Evolutionary conservation across 2,113 vertebrate species (phyloP), one percentile per base, ranked within the genome.

Genomic region (Malurus cyaneus): DNA sequence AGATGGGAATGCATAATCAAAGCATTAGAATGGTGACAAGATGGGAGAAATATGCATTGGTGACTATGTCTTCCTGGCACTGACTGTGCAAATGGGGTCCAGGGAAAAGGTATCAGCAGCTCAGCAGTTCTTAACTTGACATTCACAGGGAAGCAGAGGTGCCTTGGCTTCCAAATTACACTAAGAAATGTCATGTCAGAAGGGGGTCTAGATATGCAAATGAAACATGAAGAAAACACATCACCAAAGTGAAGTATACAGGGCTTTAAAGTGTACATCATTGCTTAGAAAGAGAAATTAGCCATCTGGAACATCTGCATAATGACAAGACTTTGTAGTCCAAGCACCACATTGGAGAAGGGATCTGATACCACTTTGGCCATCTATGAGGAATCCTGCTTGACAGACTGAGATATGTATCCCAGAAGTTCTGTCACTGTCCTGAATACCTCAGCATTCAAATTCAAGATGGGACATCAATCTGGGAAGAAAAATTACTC

Each of bases 191-290:
- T 34, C 24, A 57, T 14, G 23, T 61, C 24, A 41, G 8, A 53
- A 50, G 12, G 5, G 1, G 23, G 9, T 69, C 47, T 44, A 36
- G 16, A 13, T 44, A 31, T 34, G 18, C 14, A 66, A 88, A 88
- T 71, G 11, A 66, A 12, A 70, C 13, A 14, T 14, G 13, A 66
- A 42, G 46, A 65, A 70, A 70, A 26, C 17, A 29, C 8, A 65
- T 31, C 15, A 36, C 18, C 65, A 28, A 56, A 18, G 44, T 21
- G 4, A 79, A 79, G 6, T 18, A 4, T 28, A 34, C n/a, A 66
- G 31, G 19, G 13, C 4, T 82, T 32, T 59, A 16, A 72, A 88
- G 6, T 28, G 11, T 47, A 14, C 12, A 7, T 62, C 1, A 0
- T 34, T 49, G 28, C 17, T 28, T 49, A 14, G 49, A 46, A 64